Conservation (phyloP, 92 coral and sea anemone genomes). For the Metridium senile region DNA sequence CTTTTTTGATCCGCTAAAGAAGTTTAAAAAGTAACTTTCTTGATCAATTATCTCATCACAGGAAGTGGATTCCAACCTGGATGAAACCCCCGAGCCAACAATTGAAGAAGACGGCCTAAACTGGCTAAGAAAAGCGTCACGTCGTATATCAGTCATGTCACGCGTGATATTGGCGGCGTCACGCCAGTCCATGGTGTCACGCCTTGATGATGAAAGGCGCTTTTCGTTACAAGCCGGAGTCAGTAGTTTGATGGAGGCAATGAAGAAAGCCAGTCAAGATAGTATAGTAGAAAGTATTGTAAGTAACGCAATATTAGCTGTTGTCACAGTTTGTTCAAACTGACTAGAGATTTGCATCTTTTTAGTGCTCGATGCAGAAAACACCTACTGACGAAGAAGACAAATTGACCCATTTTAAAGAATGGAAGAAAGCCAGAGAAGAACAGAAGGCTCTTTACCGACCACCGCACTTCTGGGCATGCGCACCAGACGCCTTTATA, state of each 20-base stretch:
- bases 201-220: conserved; percentile 11
- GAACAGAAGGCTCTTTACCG: conserved; percentile 25
- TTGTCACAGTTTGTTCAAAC: too few species aligned
- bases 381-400: background rate
- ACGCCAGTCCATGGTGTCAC: conserved; percentile 28
- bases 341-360: too few species aligned
- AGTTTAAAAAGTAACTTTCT: background rate
- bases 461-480: conserved; percentile 80
- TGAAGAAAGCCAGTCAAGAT: background rate
- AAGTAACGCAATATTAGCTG: conserved; percentile 5
- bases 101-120: conserved; percentile 40
- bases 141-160: conserved; percentile 24
- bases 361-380: conserved; percentile 18
- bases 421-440: conserved; percentile 1
- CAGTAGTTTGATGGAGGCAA: conserved; percentile 35
- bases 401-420: background rate
- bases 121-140: conserved; percentile 41
- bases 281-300: conserved; percentile 5
- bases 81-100: background rate
- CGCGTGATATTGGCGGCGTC: conserved; percentile 29
- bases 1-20: too few species aligned
- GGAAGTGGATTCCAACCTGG: conserved; percentile 31
- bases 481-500: conserved; percentile 92
- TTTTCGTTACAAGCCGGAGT: conserved; percentile 5
- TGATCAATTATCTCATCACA: background rate